phyloP scores from a whole-genome alignment of 2,888 invertebrate genomes.

The Sicus ferrugineus region DNA sequence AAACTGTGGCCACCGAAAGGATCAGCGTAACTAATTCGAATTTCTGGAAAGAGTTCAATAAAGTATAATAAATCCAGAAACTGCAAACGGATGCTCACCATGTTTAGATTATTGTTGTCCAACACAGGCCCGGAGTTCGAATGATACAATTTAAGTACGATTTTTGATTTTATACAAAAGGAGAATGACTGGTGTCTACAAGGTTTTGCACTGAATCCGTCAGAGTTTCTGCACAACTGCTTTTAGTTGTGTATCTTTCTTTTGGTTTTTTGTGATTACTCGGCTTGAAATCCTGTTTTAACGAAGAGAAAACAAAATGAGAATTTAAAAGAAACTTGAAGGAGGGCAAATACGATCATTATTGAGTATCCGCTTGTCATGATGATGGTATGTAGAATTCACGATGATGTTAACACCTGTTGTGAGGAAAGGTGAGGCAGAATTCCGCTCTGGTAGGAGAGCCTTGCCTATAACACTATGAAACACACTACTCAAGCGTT shows the following conservation, averaged over 20 bases:
- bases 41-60: slow-evolving; percentile 30
- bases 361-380: too few species aligned
- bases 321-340: background rate
- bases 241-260: background rate
- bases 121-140: background rate
- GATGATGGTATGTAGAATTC: too few species aligned
- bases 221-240: too few species aligned
- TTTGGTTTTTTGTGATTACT: background rate
- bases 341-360: too few species aligned
- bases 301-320: background rate
- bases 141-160: slow-evolving; percentile 3
- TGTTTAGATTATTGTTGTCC: slow-evolving; percentile 12
- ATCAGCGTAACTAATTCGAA: slow-evolving; percentile 29
- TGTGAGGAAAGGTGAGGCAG: too few species aligned
- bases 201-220: background rate
- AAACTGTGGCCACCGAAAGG: slow-evolving; percentile 18
- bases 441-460: too few species aligned
- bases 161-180: slow-evolving; percentile 14
- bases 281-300: background rate
- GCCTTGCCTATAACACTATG: background rate
- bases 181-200: background rate
- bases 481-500: background rate
- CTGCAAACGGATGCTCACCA: background rate
- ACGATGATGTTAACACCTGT: too few species aligned
- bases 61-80: background rate